Conservation (phyloP, 2,888 invertebrate species). For the Lepetodrilus schrolli region DNA sequence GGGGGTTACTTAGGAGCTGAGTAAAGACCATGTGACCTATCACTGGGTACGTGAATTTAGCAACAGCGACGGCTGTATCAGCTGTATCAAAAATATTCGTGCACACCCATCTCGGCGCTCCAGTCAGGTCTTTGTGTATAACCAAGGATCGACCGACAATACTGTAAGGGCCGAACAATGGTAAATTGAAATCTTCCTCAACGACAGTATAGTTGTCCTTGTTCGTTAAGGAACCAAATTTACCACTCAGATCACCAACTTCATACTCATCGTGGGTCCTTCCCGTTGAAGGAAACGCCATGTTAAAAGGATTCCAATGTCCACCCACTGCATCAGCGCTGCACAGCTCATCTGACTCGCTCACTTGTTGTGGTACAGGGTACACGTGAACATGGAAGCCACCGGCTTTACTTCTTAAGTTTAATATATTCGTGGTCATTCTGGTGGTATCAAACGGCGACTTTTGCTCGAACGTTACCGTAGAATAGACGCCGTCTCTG, state of each 20-base stretch:
- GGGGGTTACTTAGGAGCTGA: constrained; percentile 86
- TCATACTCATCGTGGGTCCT: constrained; percentile 92
- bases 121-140: constrained; percentile 79
- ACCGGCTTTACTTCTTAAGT: constrained; percentile 70
- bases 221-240: constrained; percentile 86
- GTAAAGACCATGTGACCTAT: constrained; percentile 89
- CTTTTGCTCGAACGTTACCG: constrained; percentile 85
- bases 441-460: constrained; percentile 84
- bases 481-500: constrained; percentile 84
- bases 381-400: constrained; percentile 76
- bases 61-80: constrained; percentile 85
- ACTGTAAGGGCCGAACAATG: constrained; percentile 86
- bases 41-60: constrained; percentile 88
- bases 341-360: constrained; percentile 57
- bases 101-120: constrained; percentile 75
- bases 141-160: constrained; percentile 88
- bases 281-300: constrained; percentile 65
- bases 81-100: constrained; percentile 73
- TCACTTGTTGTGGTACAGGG: constrained; percentile 72
- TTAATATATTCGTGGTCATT: constrained; percentile 78
- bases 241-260: constrained; percentile 91
- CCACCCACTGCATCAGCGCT: constrained; percentile 80
- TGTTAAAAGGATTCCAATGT: constrained; percentile 84
- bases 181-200: constrained; percentile 88
- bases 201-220: constrained; percentile 76